phyloP scores from a whole-genome alignment of 2,113 vertebrate genomes.

The Periophthalmodon schlosseri region DNA sequence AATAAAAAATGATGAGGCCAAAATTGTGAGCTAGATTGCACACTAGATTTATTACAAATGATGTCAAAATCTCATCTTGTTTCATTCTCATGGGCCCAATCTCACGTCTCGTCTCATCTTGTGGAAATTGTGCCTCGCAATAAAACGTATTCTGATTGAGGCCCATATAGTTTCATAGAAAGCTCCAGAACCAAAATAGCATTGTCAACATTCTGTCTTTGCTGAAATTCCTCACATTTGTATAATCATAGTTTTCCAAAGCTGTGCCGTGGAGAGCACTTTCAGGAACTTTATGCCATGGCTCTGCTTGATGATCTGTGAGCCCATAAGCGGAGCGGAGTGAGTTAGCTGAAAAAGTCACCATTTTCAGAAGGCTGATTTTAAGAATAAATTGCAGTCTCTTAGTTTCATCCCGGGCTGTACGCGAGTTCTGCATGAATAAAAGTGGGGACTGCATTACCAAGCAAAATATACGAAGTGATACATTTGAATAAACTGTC shows the following conservation, averaged over 20 bases:
- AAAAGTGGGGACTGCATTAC: conserved; percentile 4
- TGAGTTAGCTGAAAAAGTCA: neutral
- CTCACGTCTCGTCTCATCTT: no score
- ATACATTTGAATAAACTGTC: conserved; percentile 33
- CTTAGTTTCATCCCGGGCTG: neutral
- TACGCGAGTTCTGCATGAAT: conserved; percentile 11
- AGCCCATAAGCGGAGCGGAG: neutral
- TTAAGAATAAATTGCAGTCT: conserved; percentile 4
- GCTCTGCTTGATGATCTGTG: neutral
- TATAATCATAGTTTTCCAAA: neutral
- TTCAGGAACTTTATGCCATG: neutral
- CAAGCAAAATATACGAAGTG: conserved; percentile 23
- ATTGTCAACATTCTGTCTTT: neutral
- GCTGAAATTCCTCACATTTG: neutral
- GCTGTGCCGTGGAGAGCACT: neutral
- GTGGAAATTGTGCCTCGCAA: no score
- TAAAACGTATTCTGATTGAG: no score
- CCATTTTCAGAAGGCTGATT: neutral
- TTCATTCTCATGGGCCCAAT: no score
- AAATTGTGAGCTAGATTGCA: no score
- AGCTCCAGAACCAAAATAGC: neutral
- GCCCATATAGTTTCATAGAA: neutral
- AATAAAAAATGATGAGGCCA: no score
- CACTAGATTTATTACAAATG: no score
- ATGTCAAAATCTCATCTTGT: no score